phyloP scores from a whole-genome alignment of 2,797 vertebrate species.

The Dallia pectoralis region DNA sequence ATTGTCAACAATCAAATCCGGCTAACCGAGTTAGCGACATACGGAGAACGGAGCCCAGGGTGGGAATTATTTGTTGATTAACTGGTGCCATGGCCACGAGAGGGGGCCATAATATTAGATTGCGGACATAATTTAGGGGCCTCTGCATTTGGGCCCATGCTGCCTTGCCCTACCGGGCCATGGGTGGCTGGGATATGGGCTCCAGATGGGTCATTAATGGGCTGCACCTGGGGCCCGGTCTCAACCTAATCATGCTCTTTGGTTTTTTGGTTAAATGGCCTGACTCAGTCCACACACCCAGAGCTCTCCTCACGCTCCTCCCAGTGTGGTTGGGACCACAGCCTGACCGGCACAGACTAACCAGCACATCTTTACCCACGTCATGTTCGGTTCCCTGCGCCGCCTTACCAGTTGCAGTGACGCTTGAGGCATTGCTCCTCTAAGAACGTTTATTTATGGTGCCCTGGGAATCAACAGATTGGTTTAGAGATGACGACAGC shows the following conservation, averaged over 20 bases:
- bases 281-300: slow-evolving; percentile 44
- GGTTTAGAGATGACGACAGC: neutral
- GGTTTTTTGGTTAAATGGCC: slow-evolving; percentile 32
- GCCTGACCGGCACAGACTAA: neutral
- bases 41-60: neutral
- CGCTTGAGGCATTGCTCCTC: slow-evolving; percentile 4
- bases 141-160: slow-evolving; percentile 33
- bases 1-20: too few relatives aligned
- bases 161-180: slow-evolving; percentile 38
- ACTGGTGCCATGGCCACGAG: slow-evolving; percentile 46
- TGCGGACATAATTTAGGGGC: slow-evolving; percentile 40
- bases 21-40: too few relatives aligned
- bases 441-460: slow-evolving; percentile 5
- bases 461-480: neutral
- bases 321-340: neutral
- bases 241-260: slow-evolving; percentile 18
- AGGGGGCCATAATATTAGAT: slow-evolving; percentile 28
- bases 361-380: neutral
- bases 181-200: slow-evolving; percentile 43
- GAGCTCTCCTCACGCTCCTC: slow-evolving; percentile 15
- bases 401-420: neutral
- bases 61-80: slow-evolving; percentile 29
- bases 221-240: slow-evolving; percentile 48
- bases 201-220: slow-evolving; percentile 59
- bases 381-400: slow-evolving; percentile 4